Evolutionary conservation across 2,113 vertebrate species (phyloP).

Genomic region (Ancistrus triradiatus): DNA sequence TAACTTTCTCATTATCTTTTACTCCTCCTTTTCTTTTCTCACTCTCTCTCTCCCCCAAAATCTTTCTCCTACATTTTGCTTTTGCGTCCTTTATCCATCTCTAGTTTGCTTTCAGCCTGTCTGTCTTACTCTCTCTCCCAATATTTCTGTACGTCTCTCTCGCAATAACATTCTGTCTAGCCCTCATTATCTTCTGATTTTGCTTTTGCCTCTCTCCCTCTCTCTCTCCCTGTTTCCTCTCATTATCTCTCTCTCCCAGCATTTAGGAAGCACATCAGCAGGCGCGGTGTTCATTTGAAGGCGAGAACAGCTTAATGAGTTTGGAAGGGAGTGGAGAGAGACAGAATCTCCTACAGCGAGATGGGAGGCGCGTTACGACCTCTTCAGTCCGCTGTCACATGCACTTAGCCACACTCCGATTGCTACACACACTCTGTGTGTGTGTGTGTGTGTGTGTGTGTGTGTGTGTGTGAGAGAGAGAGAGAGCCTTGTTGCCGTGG

Average conservation of each 20-base stretch:
- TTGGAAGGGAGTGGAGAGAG: constrained; percentile 39
- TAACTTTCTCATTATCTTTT: constrained; percentile 34
- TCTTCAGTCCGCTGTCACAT: constrained; percentile 38
- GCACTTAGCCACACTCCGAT: constrained; percentile 13
- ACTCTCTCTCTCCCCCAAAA: not conserved
- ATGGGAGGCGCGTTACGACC: constrained; percentile 29
- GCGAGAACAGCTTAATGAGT: constrained; percentile 46
- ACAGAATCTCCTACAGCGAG: constrained; percentile 16
- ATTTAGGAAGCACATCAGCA: not conserved
- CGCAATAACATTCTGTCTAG: not conserved
- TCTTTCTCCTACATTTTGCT: too few species aligned
- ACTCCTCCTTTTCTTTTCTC: constrained; percentile 5
- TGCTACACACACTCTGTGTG: not conserved
- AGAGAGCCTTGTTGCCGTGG: too few species aligned
- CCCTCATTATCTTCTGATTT: not conserved
- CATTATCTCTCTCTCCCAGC: not conserved
- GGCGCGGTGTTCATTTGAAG: constrained; percentile 37
- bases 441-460: constrained; percentile 4
- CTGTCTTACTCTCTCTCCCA: too few species aligned
- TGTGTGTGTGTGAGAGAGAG: constrained; percentile 2
- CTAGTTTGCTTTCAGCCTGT: too few species aligned
- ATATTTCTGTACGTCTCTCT: too few species aligned
- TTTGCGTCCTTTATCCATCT: too few species aligned
- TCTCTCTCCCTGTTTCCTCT: not conserved
- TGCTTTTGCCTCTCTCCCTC: not conserved